phyloP scores from a whole-genome alignment of 2,113 vertebrate genomes.

The Puntigrus tetrazona region DNA sequence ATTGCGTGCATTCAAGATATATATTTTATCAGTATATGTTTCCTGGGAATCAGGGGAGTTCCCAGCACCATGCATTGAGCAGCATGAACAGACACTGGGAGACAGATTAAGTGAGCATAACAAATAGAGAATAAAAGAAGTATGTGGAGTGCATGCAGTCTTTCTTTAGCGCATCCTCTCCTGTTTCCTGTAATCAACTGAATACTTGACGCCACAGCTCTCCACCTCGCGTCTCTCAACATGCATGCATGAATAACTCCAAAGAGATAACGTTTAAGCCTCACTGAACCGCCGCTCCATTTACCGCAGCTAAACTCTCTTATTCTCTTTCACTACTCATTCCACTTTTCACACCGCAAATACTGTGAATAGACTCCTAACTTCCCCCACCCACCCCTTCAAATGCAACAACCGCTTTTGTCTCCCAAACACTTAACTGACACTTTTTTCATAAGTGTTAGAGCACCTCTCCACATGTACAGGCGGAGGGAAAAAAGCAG shows the following conservation, averaged over 20 bases:
- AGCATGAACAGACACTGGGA: not conserved
- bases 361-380: slow-evolving; percentile 40
- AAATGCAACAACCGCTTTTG: slow-evolving; percentile 27
- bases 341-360: slow-evolving; percentile 27
- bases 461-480: slow-evolving; percentile 21
- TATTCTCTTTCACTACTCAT: not conserved
- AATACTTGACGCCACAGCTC: slow-evolving; percentile 39
- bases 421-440: slow-evolving; percentile 39
- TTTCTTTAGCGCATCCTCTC: not conserved
- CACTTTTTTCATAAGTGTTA: slow-evolving; percentile 35
- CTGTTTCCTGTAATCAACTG: slow-evolving; percentile 41
- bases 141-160: not conserved
- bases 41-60: not conserved
- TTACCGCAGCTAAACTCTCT: slow-evolving; percentile 12
- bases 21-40: not conserved
- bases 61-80: not conserved
- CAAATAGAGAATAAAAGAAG: not conserved
- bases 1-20: not conserved
- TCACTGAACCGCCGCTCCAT: slow-evolving; percentile 1
- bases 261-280: slow-evolving; percentile 31
- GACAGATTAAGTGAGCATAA: not conserved
- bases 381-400: not conserved
- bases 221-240: slow-evolving; percentile 28
- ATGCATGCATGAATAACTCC: slow-evolving; percentile 34
- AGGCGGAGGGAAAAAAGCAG: not conserved